A percentile compares a stretch with the other conserved stretches of the same genome.
Evolutionary conservation across 2,888 invertebrate genomes (phyloP).

Genomic region (Epiperipatus broadwayi): DNA sequence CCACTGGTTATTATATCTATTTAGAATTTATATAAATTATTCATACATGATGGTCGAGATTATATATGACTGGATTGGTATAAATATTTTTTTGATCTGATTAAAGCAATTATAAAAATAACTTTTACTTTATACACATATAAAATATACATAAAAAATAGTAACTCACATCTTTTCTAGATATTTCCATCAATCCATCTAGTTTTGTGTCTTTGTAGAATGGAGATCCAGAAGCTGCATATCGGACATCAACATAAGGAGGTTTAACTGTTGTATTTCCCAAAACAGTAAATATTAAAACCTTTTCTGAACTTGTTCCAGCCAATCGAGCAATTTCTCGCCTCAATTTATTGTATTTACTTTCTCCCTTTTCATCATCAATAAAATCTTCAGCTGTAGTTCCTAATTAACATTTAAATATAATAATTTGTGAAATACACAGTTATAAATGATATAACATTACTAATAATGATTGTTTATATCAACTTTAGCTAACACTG

Average conservation of each 20-base stretch:
- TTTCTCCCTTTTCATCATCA: constrained; percentile 58
- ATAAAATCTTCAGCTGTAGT: constrained; percentile 92
- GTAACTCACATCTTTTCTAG: constrained; percentile 52
- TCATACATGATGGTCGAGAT: too few relatives aligned
- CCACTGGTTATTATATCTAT: too few relatives aligned
- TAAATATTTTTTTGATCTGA: too few relatives aligned
- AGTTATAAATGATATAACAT: not conserved
- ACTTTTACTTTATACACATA: too few relatives aligned
- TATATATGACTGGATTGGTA: too few relatives aligned
- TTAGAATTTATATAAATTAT: too few relatives aligned
- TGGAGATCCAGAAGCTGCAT: constrained; percentile 84
- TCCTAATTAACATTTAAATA: constrained; percentile 47
- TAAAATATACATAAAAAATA: too few relatives aligned
- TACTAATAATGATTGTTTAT: too few relatives aligned
- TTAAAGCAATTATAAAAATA: too few relatives aligned
- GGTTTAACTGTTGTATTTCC: constrained; percentile 51
- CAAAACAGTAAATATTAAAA: constrained; percentile 92
- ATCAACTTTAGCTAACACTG: too few relatives aligned
- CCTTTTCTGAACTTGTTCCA: constrained; percentile 64
- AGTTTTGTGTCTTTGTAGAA: constrained; percentile 83
- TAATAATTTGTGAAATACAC: constrained; percentile 9
- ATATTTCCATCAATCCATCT: constrained; percentile 80
- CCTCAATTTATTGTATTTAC: constrained; percentile 70
- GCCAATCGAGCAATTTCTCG: constrained; percentile 71
- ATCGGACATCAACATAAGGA: constrained; percentile 72